Evolutionary conservation across 2,888 invertebrate genomes (phyloP), one percentile per base, ranked within the genome.

Genomic region (Embidobia sp.): DNA sequence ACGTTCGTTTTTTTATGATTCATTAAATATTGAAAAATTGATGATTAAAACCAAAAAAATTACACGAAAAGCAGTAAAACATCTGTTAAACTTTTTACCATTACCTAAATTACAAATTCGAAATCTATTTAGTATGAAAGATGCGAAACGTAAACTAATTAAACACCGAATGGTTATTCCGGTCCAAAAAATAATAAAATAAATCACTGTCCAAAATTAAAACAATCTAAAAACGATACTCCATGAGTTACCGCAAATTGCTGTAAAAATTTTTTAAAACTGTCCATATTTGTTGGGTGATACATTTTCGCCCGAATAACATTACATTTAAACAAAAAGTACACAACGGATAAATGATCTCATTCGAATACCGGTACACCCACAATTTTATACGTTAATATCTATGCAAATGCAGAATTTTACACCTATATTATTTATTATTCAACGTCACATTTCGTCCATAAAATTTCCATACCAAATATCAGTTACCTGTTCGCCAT

Each of bases 401-500:
- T 64, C 64, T 51, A 64, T 64, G 64, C 64, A 64, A 64, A 64
- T 64, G 33, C 44, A 42, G 42, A 51, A 42, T 64, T 64, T 64
- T 53, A 64, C 51, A 64, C 51, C 31, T 64, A 42, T 64, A 64
- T 64, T 51, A 64, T 64, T 64, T 51, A 44, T 51, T 64, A 64
- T 53, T 64, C 31, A 51, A 44, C 64, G 16, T 53, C 51, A 64
- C 42, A 64, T 53, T 64, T 51, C 19, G 53, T 53, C 44, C 33
- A 53, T 64, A 51, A 64, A 64, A 64, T 64, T 64, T 64, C 51
- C 51, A 64, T 64, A 64, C 51, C 42, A 64, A 64, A 53, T 64
- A 51, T 31, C 51, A 53, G 53, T 64, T 51, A 33, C 16, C 64
- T 53, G 51, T 64, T 42, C 42, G 31, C 42, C 51, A 5, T 16